Conservation (phyloP, 1,140 invertebrate genomes). For the Atopsyche davidsoni region DNA sequence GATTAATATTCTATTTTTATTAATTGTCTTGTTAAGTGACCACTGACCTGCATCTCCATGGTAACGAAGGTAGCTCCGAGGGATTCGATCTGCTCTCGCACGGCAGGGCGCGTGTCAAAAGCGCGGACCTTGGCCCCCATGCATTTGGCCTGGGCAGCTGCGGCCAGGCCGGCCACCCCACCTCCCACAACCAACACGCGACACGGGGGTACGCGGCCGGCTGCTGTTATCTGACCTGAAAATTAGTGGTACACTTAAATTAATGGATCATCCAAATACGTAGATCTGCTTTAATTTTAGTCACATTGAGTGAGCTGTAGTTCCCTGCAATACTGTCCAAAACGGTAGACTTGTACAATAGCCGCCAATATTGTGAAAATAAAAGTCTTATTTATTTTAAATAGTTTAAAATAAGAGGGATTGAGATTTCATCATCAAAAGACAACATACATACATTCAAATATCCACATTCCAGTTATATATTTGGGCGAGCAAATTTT, state of each 20-base stretch:
- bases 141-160: constrained; percentile 77
- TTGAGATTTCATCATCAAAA: too few relatives aligned
- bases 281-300: not conserved
- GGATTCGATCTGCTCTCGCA: constrained; percentile 85
- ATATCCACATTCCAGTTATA: too few relatives aligned
- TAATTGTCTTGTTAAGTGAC: too few relatives aligned
- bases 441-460: too few relatives aligned
- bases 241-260: constrained; percentile 1
- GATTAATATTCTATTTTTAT: constrained; percentile 8
- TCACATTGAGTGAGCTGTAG: too few relatives aligned
- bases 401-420: too few relatives aligned
- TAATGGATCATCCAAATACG: not conserved
- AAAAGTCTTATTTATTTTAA: too few relatives aligned
- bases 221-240: constrained; percentile 78
- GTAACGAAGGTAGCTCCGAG: constrained; percentile 83
- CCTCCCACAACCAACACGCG: constrained; percentile 84
- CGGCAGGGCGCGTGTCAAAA: constrained; percentile 81
- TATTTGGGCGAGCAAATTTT: too few relatives aligned
- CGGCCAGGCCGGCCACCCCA: constrained; percentile 81
- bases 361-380: too few relatives aligned
- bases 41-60: constrained; percentile 61
- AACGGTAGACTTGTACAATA: too few relatives aligned
- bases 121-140: constrained; percentile 86
- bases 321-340: too few relatives aligned
- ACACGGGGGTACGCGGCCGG: constrained; percentile 78